A percentile compares a stretch with the other conserved stretches of the same genome.
phyloP scores from a whole-genome alignment of 2,797 vertebrate species.

The Gallinago nigripennis region DNA sequence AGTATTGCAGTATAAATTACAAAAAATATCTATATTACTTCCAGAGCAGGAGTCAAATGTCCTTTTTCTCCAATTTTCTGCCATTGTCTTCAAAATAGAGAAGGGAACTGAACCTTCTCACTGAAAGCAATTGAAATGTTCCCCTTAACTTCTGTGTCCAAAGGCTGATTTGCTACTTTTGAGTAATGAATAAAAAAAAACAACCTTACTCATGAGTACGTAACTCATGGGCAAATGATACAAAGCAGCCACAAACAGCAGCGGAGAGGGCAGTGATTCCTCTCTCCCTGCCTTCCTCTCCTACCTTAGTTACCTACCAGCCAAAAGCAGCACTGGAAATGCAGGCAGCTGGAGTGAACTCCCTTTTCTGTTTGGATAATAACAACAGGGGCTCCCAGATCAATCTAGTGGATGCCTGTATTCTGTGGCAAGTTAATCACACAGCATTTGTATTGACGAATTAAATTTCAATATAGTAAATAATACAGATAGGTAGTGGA shows the following conservation, averaged over 20 bases:
- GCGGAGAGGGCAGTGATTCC: not conserved
- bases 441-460: not conserved
- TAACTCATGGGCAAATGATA: not conserved
- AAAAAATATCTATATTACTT: slow-evolving; percentile 3
- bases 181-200: not conserved
- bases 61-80: not conserved
- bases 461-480: not conserved
- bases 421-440: not conserved
- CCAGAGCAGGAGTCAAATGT: not conserved
- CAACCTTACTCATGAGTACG: not conserved
- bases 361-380: not conserved
- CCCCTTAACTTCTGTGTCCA: not conserved
- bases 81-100: slow-evolving; percentile 8
- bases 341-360: not conserved
- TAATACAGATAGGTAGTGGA: not conserved
- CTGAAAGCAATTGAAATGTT: slow-evolving; percentile 25
- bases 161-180: not conserved
- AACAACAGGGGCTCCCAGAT: not conserved
- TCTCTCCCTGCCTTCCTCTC: not conserved
- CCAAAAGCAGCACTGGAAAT: not conserved
- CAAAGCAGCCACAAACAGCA: not conserved
- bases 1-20: not conserved
- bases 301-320: not conserved
- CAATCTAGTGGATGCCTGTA: not conserved
- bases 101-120: not conserved